Evolutionary conservation across 2,797 vertebrate species (phyloP).

Genomic region (Ctenopoma kingsleyae): DNA sequence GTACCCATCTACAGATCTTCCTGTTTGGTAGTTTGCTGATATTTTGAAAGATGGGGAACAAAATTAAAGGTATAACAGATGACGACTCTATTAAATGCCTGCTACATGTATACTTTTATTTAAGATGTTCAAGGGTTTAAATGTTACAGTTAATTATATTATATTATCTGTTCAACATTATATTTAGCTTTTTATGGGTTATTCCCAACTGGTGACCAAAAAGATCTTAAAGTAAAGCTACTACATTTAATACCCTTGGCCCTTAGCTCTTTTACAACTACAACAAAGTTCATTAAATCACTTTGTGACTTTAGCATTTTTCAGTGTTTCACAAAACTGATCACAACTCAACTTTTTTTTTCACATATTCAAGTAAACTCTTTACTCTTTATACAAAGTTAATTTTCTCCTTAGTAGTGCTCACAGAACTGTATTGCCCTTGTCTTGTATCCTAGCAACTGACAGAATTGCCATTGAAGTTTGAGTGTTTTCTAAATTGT

Average conservation of each 20-base stretch:
- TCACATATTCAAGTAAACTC: conserved; percentile 23
- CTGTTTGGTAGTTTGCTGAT: conserved; percentile 30
- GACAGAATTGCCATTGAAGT: conserved; percentile 68
- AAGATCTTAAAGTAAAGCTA: background rate
- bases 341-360: background rate
- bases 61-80: conserved; percentile 13
- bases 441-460: conserved; percentile 79
- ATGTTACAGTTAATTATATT: conserved; percentile 22
- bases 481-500: conserved; percentile 73
- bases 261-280: conserved; percentile 5
- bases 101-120: conserved; percentile 17
- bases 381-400: conserved; percentile 61
- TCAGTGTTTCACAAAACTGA: conserved; percentile 32
- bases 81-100: conserved; percentile 11
- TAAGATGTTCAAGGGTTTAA: conserved; percentile 25
- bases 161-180: conserved; percentile 13
- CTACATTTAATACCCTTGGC: background rate
- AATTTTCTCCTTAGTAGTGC: conserved; percentile 51
- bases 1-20: conserved; percentile 16
- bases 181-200: conserved; percentile 10
- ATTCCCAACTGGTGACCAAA: conserved; percentile 7
- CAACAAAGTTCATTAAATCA: conserved; percentile 7
- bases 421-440: conserved; percentile 66
- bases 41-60: conserved; percentile 22
- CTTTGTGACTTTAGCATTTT: conserved; percentile 31